A percentile compares a stretch with the other conserved stretches of the same genome.
These are phyloP conservation scores for Andrena cerasifolii DNA, from an alignment of 1,140 invertebrate species.

Conservation along the genomic window DNA sequence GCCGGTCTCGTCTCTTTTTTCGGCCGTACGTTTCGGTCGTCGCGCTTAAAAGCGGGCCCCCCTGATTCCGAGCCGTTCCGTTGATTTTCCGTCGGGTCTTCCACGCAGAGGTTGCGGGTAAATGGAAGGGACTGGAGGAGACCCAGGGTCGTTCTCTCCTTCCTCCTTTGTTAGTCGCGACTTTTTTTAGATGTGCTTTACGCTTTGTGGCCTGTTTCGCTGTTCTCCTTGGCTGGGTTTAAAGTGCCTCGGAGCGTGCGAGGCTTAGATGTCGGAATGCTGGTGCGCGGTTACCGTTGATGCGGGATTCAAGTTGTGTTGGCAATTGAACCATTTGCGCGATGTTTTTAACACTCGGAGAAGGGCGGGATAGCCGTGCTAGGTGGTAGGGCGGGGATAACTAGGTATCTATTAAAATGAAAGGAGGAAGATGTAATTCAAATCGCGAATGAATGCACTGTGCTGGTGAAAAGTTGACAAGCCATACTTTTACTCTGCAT, in stretches of 20 bases:
- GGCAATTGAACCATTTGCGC: too few relatives aligned
- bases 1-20: background rate
- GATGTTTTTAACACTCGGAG: too few relatives aligned
- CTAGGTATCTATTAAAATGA: too few relatives aligned
- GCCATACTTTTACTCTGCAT: too few relatives aligned
- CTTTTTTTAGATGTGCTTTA: conserved; percentile 23
- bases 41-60: conserved; percentile 1
- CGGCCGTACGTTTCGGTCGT: background rate
- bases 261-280: background rate
- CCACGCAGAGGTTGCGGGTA: background rate
- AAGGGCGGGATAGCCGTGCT: too few relatives aligned
- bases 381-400: too few relatives aligned
- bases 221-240: background rate
- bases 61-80: conserved; percentile 5
- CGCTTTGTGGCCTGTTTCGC: conserved; percentile 7
- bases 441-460: too few relatives aligned
- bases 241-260: too few relatives aligned
- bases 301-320: too few relatives aligned
- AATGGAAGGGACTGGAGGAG: conserved; percentile 11
- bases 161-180: conserved; percentile 23
- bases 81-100: conserved; percentile 12
- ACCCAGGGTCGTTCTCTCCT: background rate
- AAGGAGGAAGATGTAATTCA: too few relatives aligned
- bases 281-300: too few relatives aligned
- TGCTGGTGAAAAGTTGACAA: too few relatives aligned